Evolutionary conservation across 2,888 invertebrate genomes (phyloP).

Genomic region (Conistra vaccinii): DNA sequence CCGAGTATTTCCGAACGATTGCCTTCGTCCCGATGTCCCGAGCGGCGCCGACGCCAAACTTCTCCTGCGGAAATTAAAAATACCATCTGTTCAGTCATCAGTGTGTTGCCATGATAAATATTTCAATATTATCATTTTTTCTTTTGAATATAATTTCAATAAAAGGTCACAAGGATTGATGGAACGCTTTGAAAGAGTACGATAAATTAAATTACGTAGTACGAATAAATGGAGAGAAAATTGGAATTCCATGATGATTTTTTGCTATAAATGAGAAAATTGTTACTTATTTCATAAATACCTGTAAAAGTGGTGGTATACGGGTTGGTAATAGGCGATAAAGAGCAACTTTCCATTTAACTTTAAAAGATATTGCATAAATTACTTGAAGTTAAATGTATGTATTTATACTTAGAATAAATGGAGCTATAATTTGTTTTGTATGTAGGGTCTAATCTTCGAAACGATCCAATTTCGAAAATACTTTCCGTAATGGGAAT

Average conservation of each 20-base stretch:
- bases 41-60: constrained; percentile 40
- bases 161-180: constrained; percentile 50
- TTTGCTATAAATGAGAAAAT: constrained; percentile 2
- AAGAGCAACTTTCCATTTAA: not conserved
- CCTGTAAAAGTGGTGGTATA: not conserved
- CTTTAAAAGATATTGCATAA: no score
- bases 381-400: no score
- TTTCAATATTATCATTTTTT: constrained; percentile 56
- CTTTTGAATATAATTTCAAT: constrained; percentile 47
- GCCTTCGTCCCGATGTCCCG: constrained; percentile 49
- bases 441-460: no score
- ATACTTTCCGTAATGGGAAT: not conserved
- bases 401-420: no score
- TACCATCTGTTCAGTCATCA: constrained; percentile 63
- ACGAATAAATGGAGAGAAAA: constrained; percentile 4
- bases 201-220: constrained; percentile 29
- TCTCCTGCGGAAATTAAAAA: constrained; percentile 67
- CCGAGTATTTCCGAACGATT: constrained; percentile 66
- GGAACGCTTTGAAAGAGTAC: constrained; percentile 39
- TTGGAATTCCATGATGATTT: constrained; percentile 16
- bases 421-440: no score
- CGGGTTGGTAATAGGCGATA: not conserved
- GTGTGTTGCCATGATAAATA: constrained; percentile 62
- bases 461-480: not conserved
- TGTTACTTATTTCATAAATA: not conserved